Evolutionary conservation across 2,888 invertebrate genomes (phyloP).

Genomic region (Chymomyza caudatula): DNA sequence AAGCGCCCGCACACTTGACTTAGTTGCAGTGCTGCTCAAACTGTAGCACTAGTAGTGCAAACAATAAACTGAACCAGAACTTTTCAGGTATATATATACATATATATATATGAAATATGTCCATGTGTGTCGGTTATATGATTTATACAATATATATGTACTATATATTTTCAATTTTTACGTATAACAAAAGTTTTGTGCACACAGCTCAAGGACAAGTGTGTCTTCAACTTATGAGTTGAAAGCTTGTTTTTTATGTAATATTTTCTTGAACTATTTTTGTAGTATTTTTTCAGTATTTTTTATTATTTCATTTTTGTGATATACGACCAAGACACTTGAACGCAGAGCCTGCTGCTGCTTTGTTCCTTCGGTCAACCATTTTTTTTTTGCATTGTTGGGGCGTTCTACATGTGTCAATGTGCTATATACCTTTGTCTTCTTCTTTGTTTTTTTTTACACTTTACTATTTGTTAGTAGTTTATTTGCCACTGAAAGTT

Average conservation of each 20-base stretch:
- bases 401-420: background rate
- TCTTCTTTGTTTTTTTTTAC: background rate
- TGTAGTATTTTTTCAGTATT: background rate
- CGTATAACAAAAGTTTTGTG: background rate
- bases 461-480: background rate
- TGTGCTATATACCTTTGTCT: background rate
- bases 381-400: background rate
- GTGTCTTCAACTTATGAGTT: background rate
- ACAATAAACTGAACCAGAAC: background rate
- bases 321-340: background rate
- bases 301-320: background rate
- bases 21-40: constrained; percentile 33
- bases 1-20: constrained; percentile 57
- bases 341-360: background rate
- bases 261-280: background rate
- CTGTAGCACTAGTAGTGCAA: constrained; percentile 4
- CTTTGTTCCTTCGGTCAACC: background rate
- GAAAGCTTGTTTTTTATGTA: background rate
- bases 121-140: background rate
- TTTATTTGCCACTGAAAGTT: background rate
- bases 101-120: background rate
- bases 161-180: background rate
- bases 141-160: background rate
- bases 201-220: constrained; percentile 59
- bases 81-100: background rate